A percentile compares a stretch with the other conserved stretches of the same genome.
Evolutionary conservation across 2,888 invertebrate species (phyloP).

Genomic region (Aricia artaxerxes): DNA sequence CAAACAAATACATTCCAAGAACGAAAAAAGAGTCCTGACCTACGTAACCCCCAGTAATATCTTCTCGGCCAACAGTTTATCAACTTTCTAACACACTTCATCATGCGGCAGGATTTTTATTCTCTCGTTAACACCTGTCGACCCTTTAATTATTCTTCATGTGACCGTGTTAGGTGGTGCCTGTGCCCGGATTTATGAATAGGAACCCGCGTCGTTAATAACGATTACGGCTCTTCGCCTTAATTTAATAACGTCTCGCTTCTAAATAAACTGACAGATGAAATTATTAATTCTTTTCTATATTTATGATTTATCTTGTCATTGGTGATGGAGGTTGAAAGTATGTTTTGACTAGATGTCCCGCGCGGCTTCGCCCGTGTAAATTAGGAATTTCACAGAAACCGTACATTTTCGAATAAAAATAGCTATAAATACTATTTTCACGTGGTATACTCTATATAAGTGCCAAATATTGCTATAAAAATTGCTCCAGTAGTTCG

Average conservation of each 20-base stretch:
- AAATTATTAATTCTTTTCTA: background rate
- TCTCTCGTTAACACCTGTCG: conserved; percentile 30
- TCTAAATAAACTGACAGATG: conserved; percentile 3
- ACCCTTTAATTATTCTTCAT: conserved; percentile 25
- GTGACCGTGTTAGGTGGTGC: conserved; percentile 15
- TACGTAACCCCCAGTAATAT: background rate
- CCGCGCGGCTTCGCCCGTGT: no score
- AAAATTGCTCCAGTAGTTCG: no score
- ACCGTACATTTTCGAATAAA: no score
- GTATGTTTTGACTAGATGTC: background rate
- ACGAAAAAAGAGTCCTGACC: background rate
- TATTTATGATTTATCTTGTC: background rate
- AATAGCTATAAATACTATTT: no score
- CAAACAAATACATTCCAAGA: background rate
- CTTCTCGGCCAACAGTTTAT: background rate
- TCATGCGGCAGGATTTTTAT: conserved; percentile 18
- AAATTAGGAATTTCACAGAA: no score
- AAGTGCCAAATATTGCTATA: no score
- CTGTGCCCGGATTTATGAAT: conserved; percentile 8
- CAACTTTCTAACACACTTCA: background rate
- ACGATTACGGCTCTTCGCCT: conserved; percentile 1
- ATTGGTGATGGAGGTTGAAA: background rate
- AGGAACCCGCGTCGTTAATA: conserved; percentile 18
- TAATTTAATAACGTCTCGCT: conserved; percentile 11
- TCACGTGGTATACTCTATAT: no score